Evolutionary conservation across 1,140 invertebrate genomes (phyloP).

Genomic region (Rhizoglyphus robini): DNA sequence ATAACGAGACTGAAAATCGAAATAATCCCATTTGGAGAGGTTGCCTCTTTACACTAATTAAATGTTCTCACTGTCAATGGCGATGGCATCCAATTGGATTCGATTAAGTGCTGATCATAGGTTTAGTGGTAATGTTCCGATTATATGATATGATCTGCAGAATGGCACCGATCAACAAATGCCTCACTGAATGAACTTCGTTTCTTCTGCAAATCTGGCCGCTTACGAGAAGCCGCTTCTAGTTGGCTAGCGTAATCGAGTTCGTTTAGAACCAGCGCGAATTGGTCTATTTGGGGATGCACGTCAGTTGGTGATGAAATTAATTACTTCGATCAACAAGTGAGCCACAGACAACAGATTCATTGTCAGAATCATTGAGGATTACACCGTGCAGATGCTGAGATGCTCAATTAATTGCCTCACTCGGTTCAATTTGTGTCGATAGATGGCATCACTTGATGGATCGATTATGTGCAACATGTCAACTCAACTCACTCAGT

Average conservation of each 20-base stretch:
- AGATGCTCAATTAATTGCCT: too few species aligned
- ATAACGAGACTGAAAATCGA: conserved; percentile 6
- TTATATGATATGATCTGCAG: background rate
- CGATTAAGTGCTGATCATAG: background rate
- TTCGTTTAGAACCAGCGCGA: conserved; percentile 3
- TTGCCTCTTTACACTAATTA: background rate
- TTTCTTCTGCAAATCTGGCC: too few species aligned
- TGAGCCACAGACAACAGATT: too few species aligned
- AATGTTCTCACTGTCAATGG: background rate
- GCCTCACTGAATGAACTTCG: too few species aligned
- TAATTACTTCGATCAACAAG: background rate
- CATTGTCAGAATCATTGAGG: too few species aligned
- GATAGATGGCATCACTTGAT: too few species aligned
- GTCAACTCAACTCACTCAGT: too few species aligned
- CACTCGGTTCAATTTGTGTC: too few species aligned
- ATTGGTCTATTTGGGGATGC: conserved; percentile 7
- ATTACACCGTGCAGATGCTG: too few species aligned
- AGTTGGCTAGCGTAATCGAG: background rate
- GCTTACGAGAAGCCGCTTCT: too few species aligned
- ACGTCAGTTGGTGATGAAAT: conserved; percentile 8
- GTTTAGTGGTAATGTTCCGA: background rate
- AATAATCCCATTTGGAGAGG: background rate
- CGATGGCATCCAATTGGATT: background rate
- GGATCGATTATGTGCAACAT: too few species aligned
- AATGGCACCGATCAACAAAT: too few species aligned